Base-by-base conservation (phyloP, 2,797 vertebrate genomes). In the Aselliscus stoliczkanus region DNA sequence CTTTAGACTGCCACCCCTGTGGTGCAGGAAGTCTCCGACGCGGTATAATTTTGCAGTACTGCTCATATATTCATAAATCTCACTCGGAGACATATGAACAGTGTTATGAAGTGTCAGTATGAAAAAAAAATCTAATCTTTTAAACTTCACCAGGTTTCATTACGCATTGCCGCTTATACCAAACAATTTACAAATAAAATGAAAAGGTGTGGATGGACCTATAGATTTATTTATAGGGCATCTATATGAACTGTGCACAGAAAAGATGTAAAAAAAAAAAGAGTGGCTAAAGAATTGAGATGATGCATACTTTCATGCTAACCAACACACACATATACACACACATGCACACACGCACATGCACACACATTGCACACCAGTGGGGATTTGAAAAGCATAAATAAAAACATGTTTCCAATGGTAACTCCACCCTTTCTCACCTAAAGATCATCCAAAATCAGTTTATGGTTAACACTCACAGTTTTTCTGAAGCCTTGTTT, bases 11-110 rank as follows among this genome's bases (percentile, higher is more conserved):
- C 98, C 98, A 90, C 98, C 98, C 99, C 99, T 31, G 97, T 98
- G 75, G 99, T 50, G 98, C 99, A 98, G 99, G 99, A 98, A 98
- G 99, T 97, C 98, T 99, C 98, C 97, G 98, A 98, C 99, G 99
- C 98, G 98, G 99, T 98, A 98, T 98, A 98, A 98, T 98, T 98
- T 98, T 98, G 98, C 97, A 34, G 93, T 94, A 97, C 98, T 93
- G 97, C 97, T 98, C 98, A 98, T 95, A 98, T 96, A 98, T 97
- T 97, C 97, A 98, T 98, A 97, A 97, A 98, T 97, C 97, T 96
- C 97, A 97, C 96, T 98, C 97, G 56, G 96, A 97, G 97, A 98
- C 47, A 93, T 97, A 97, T 97, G 97, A 98, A 97, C 97, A 97
- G 93, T 96, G 72, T 76, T 96, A 98, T 97, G 95, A 96, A 97